A percentile compares a stretch with the other conserved stretches of the same genome.
phyloP scores from a whole-genome alignment of 1,140 invertebrate species.

The Lepidotrigona ventralis region DNA sequence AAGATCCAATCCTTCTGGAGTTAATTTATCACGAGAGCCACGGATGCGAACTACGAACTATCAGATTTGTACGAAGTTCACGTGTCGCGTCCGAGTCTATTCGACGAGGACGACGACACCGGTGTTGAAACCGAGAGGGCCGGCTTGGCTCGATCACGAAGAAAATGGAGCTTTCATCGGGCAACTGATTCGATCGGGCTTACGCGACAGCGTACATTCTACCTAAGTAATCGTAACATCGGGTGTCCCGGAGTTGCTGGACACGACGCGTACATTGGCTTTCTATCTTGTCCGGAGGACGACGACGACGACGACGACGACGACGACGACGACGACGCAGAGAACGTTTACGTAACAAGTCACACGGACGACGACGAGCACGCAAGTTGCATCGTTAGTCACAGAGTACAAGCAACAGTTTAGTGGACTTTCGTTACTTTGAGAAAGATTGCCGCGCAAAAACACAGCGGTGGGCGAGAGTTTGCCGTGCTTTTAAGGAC shows the following conservation, averaged over 20 bases:
- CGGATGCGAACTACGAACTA: too few relatives aligned
- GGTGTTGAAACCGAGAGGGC: conserved; percentile 5
- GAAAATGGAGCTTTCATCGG: conserved; percentile 42
- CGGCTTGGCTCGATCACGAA: conserved; percentile 37
- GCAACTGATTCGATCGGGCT: conserved; percentile 48
- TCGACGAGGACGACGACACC: background rate
- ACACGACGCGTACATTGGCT: background rate
- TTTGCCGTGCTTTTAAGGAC: background rate
- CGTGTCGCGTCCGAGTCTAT: too few relatives aligned
- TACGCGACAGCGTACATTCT: conserved; percentile 35
- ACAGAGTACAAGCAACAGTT: background rate
- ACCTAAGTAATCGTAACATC: conserved; percentile 7
- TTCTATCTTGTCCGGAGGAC: background rate
- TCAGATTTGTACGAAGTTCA: too few relatives aligned
- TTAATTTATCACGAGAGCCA: too few relatives aligned
- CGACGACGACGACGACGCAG: too few relatives aligned
- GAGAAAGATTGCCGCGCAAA: background rate
- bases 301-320: too few relatives aligned
- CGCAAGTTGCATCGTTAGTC: background rate
- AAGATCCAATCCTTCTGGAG: too few relatives aligned
- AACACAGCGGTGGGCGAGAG: background rate
- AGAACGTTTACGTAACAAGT: conserved; percentile 24
- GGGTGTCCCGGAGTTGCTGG: background rate
- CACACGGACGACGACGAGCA: background rate
- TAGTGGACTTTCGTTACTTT: background rate